Evolutionary conservation across 2,113 vertebrate species (phyloP), one percentile per base, ranked within the genome.

Genomic region (Petrocephalus zakoni): DNA sequence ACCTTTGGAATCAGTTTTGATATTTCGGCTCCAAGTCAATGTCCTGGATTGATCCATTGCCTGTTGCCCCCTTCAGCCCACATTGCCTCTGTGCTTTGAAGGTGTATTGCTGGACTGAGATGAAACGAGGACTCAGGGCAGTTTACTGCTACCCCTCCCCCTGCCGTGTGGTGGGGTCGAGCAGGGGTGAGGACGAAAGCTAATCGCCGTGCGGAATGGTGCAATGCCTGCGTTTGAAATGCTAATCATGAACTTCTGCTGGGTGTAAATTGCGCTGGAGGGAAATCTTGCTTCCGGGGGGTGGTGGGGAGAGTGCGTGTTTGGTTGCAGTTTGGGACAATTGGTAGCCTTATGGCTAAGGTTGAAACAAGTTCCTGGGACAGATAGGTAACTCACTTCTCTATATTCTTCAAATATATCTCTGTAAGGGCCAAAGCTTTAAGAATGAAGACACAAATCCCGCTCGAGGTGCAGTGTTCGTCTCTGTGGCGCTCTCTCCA

Each of bases 191-290:
- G 82, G 46, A 85, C 10, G 22, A 85, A 78, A 85, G 82, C 46
- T 85, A 51, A 85, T 85, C 49, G 22, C 22, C 1, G n/a, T 51
- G 82, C 49, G 13, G 46, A 85, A 85, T 25, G 22, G n/a, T 42
- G 72, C 72, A 78, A 42, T 19, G 47, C 82, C 49, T 29, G 46
- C 82, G 82, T 85, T 85, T 85, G 82, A 85, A 85, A 52, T 85
- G 82, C 21, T 85, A 85, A 85, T 85, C n/a, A 52, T 85, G 82
- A 85, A 85, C 82, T 85, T 85, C n/a, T 85, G 82, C 22, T 85
- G 82, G 49, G 82, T 85, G 49, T 47, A 51, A 25, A 85, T 85
- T 85, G 49, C 46, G 49, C 82, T 85, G 13, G 82, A 85, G 82
- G 49, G 82, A 13, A 85, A 52, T 85, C 22, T 49, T 37, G 49